These are phyloP conservation scores for Bubo blakistoni DNA, from an alignment of 2,113 vertebrate species.

Conservation along the genomic window DNA sequence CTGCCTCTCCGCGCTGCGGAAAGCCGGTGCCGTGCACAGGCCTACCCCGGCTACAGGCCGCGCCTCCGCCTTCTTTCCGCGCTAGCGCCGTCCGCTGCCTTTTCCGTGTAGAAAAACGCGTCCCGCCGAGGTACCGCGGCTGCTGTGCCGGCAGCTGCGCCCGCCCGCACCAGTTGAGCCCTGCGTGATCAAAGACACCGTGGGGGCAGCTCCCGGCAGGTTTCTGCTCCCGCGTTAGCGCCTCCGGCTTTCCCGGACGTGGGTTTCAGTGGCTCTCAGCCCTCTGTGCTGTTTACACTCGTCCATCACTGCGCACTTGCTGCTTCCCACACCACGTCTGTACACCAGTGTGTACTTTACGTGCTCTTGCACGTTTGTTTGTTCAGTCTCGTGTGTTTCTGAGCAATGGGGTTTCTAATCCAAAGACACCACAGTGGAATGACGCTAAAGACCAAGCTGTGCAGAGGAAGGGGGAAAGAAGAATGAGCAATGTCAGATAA, in stretches of 20 bases:
- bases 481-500: not conserved
- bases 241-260: fast-evolving
- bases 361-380: fast-evolving
- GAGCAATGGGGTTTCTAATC: not conserved
- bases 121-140: fast-evolving
- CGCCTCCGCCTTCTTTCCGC: fast-evolving
- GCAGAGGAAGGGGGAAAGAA: too few relatives aligned
- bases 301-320: fast-evolving
- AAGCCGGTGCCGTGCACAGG: too few relatives aligned
- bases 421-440: not conserved
- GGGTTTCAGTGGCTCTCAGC: fast-evolving
- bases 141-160: too few relatives aligned
- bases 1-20: too few relatives aligned
- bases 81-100: too few relatives aligned
- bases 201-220: too few relatives aligned
- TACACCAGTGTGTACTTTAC: fast-evolving
- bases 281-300: fast-evolving
- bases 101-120: fast-evolving
- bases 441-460: not conserved
- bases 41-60: fast-evolving
- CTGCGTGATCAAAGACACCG: fast-evolving
- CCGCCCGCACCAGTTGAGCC: fast-evolving
- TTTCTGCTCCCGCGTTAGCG: too few relatives aligned
- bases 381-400: fast-evolving
- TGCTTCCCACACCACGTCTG: not conserved